Percentiles rank a stretch among this genome's conserved stretches.
phyloP scores from a whole-genome alignment of 1,140 invertebrate genomes.

The Drosophila cardini region DNA sequence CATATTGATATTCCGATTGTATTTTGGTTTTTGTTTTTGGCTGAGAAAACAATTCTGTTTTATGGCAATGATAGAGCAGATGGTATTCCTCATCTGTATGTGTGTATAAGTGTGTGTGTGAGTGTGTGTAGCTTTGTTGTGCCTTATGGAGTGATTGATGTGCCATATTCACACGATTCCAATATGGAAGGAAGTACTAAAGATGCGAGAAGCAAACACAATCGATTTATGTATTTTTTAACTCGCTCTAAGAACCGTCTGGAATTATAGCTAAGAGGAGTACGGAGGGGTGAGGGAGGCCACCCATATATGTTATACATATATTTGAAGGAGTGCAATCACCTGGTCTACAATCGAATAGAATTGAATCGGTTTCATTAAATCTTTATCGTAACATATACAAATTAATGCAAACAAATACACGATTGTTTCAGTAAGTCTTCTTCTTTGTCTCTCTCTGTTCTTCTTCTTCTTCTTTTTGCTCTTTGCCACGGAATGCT shows the following conservation, averaged over 20 bases:
- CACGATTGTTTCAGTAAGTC: conserved; percentile 41
- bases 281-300: not conserved
- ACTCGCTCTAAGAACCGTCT: not conserved
- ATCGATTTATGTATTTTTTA: not conserved
- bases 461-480: not conserved
- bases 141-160: conserved; percentile 76
- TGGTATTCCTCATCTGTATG: conserved; percentile 66
- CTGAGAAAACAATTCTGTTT: conserved; percentile 69
- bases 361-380: conserved; percentile 55
- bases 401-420: conserved; percentile 82
- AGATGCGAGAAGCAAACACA: conserved; percentile 24
- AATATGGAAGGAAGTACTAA: conserved; percentile 72
- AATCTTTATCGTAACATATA: conserved; percentile 80
- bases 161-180: conserved; percentile 73
- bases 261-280: conserved; percentile 5
- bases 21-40: conserved; percentile 5
- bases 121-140: conserved; percentile 65
- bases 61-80: conserved; percentile 59
- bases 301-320: conserved; percentile 49
- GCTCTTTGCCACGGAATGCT: conserved; percentile 71
- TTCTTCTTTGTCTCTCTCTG: too few species aligned
- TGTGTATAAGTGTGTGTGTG: too few species aligned
- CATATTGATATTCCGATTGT: conserved; percentile 20
- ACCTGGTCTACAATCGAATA: conserved; percentile 52
- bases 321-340: conserved; percentile 59